Evolutionary conservation across 2,888 invertebrate species (phyloP), one percentile per base, ranked within the genome.

Genomic region (Morpho achilles): DNA sequence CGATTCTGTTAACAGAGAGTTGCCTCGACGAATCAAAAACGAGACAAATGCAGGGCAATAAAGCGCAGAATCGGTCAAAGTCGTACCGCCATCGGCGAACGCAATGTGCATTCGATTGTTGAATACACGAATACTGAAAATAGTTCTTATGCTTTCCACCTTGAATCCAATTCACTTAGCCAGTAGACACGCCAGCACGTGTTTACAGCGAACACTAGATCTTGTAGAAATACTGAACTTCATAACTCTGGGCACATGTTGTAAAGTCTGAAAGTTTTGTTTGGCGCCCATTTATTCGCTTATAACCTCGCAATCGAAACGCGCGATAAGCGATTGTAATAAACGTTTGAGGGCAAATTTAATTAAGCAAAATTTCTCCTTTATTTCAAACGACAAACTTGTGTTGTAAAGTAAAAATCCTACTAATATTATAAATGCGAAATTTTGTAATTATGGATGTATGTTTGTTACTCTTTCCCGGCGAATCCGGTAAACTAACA

Each of bases 121-220:
- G 69, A 67, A 69, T 71, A 73, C 75, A 77, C 83, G 80, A 81
- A 85, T 85, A 86, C 84, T 85, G 84, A 88, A 89, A 88, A 85
- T 66, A 75, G 73, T 77, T 83, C 87, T 85, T 89, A 85, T 84
- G 80, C 73, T 82, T 74, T 82, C 68, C 58, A 62, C 76, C 67
- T 63, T 84, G 72, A 71, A 84, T 83, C 74, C 79, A 86, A 82
- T 82, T 77, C 78, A 69, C 80, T 63, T 75, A 76, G 79, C 65
- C 77, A 68, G 67, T 56, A 63, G 68, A 63, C 65, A 68, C 56
- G 59, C 64, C 69, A 76, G 74, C 76, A 87, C 87, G 86, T 89
- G 89, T 87, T 87, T 84, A 81, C 80, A 78, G 71, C 78, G 74
- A 77, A 74, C 76, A 78, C 76, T 79, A 65, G 62, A 64, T 79